These are phyloP conservation scores for Pipra filicauda DNA, from an alignment of 2,113 vertebrate genomes.

Conservation along the genomic window DNA sequence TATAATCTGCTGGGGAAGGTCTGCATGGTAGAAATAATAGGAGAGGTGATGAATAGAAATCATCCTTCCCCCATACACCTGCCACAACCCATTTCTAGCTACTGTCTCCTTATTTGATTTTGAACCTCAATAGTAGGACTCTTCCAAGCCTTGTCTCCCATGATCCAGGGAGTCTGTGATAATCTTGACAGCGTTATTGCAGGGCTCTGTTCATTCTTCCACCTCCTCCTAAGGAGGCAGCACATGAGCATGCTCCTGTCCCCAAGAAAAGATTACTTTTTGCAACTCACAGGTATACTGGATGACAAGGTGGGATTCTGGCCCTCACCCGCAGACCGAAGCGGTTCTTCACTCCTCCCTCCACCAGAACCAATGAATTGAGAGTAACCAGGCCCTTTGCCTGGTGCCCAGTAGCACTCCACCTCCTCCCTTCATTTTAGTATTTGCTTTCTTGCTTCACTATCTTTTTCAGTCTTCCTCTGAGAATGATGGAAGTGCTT, in stretches of 20 bases:
- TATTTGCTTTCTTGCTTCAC: background rate
- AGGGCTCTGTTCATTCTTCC: constrained; percentile 5
- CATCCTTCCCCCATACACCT: background rate
- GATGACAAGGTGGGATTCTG: background rate
- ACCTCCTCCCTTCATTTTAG: background rate
- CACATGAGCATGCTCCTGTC: background rate
- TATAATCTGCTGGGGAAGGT: background rate
- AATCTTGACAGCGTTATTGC: constrained; percentile 6
- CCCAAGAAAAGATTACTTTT: background rate
- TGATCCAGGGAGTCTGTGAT: background rate
- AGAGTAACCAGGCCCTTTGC: background rate
- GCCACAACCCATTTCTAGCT: background rate
- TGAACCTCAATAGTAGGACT: background rate
- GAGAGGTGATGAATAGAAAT: background rate
- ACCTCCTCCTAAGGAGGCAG: background rate
- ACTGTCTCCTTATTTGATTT: background rate
- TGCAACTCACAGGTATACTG: background rate
- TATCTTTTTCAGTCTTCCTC: background rate
- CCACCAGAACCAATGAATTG: background rate
- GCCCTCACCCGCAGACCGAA: background rate
- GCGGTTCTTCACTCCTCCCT: background rate
- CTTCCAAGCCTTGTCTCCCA: constrained; percentile 18
- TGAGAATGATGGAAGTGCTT: background rate
- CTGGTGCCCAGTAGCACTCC: background rate
- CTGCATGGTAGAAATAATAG: background rate